Conservation (phyloP, 2,113 vertebrate species). For the Lophius piscatorius region DNA sequence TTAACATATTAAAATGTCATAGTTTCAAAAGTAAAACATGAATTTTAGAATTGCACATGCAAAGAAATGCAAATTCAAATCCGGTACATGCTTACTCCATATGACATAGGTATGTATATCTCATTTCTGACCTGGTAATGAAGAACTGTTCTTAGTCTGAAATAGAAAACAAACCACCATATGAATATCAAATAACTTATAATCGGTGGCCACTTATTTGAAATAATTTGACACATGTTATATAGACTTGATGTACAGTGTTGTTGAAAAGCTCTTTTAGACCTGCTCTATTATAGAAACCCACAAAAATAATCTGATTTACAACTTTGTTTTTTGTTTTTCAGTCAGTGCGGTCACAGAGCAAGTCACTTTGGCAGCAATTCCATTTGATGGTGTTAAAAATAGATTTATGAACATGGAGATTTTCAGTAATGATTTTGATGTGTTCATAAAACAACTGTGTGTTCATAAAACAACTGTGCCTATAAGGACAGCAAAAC, state of each 20-base stretch:
- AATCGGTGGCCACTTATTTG: neutral
- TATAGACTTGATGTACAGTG: neutral
- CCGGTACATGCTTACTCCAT: neutral
- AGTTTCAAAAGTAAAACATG: neutral
- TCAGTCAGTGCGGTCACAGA: constrained; percentile 16
- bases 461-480: neutral
- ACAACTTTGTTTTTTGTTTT: constrained; percentile 9
- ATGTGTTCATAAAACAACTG: constrained; percentile 18
- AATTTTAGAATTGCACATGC: neutral
- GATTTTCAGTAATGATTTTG: constrained; percentile 19
- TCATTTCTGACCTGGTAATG: constrained; percentile 6
- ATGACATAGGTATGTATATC: neutral
- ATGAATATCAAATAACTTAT: neutral
- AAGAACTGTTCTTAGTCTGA: neutral
- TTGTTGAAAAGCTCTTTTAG: constrained; percentile 1
- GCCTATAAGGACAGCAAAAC: constrained; percentile 17
- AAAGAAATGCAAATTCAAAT: neutral
- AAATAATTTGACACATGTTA: constrained; percentile 18
- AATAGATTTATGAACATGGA: constrained; percentile 26
- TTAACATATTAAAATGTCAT: too few relatives aligned
- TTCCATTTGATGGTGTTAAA: constrained; percentile 26
- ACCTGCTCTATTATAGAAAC: constrained; percentile 3
- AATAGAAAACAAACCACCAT: neutral
- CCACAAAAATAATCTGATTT: constrained; percentile 13
- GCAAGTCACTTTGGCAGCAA: constrained; percentile 8